These are phyloP conservation scores for Ypsolopha scabrella DNA, from an alignment of 2,888 invertebrate genomes.

Conservation along the genomic window DNA sequence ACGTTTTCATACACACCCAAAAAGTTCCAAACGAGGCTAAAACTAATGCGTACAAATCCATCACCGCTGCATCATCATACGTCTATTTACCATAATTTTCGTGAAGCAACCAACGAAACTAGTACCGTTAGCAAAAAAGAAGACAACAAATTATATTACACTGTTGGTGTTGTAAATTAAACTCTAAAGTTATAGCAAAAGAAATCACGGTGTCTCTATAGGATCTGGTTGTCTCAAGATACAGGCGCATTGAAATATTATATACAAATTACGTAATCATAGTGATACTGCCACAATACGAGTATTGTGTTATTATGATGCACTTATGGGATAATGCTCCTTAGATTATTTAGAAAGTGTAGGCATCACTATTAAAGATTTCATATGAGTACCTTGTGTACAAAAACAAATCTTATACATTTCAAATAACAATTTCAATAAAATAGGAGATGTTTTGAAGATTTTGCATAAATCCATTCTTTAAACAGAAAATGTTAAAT, in stretches of 20 bases:
- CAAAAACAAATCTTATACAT: too few relatives aligned
- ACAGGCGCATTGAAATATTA: conserved; percentile 5
- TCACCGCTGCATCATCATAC: conserved; percentile 9
- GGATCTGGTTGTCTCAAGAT: neutral
- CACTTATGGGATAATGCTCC: conserved; percentile 13
- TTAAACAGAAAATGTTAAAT: too few relatives aligned
- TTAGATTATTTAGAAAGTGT: conserved; percentile 14
- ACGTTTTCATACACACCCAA: too few relatives aligned
- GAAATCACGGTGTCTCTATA: neutral
- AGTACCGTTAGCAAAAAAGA: conserved; percentile 33
- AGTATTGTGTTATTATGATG: conserved; percentile 20
- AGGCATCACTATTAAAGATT: neutral
- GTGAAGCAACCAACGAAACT: conserved; percentile 9
- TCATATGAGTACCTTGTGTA: too few relatives aligned
- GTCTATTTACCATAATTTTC: conserved; percentile 14
- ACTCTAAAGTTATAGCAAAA: neutral
- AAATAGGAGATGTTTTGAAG: too few relatives aligned
- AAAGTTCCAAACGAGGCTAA: too few relatives aligned
- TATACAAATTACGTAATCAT: conserved; percentile 37
- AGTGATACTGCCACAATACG: conserved; percentile 22
- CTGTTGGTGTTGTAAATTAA: neutral
- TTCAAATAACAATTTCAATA: too few relatives aligned
- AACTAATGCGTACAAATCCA: conserved; percentile 8
- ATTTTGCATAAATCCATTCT: too few relatives aligned
- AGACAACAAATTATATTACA: conserved; percentile 13